Evolutionary conservation across 53 echinoderm and acorn worm genomes (phyloP).

Genomic region (Holothuria scabra): DNA sequence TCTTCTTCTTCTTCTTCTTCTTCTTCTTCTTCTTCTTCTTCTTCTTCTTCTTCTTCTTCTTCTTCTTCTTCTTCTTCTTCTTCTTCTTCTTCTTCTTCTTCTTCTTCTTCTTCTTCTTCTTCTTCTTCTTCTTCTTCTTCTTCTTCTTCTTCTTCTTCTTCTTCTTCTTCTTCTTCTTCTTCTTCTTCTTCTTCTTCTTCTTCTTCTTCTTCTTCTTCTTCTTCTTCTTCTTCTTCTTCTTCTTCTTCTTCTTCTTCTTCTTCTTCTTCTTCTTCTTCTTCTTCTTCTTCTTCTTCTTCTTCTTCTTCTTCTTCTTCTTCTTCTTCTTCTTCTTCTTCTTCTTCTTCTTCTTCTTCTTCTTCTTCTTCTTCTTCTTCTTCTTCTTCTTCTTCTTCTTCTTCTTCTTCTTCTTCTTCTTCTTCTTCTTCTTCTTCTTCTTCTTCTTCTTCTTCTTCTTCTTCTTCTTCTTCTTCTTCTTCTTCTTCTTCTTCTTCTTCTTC

Average conservation of each 20-base stretch:
- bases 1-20: not conserved
- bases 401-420: not conserved
- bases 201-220: not conserved
- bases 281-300: constrained; percentile 16
- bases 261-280: constrained; percentile 45
- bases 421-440: constrained; percentile 11
- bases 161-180: constrained; percentile 11
- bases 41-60: constrained; percentile 48
- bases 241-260: constrained; percentile 30
- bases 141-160: not conserved
- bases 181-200: not conserved
- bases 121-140: not conserved
- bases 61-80: constrained; percentile 37
- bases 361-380: not conserved
- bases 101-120: not conserved
- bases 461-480: not conserved
- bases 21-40: constrained; percentile 41
- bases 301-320: constrained; percentile 28
- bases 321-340: not conserved
- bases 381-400: not conserved
- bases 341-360: not conserved
- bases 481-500: constrained; percentile 28
- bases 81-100: constrained; percentile 21
- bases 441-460: not conserved
- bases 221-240: constrained; percentile 16